Base-by-base conservation (phyloP, 1,140 invertebrate genomes). In the Drosophila bocqueti region DNA sequence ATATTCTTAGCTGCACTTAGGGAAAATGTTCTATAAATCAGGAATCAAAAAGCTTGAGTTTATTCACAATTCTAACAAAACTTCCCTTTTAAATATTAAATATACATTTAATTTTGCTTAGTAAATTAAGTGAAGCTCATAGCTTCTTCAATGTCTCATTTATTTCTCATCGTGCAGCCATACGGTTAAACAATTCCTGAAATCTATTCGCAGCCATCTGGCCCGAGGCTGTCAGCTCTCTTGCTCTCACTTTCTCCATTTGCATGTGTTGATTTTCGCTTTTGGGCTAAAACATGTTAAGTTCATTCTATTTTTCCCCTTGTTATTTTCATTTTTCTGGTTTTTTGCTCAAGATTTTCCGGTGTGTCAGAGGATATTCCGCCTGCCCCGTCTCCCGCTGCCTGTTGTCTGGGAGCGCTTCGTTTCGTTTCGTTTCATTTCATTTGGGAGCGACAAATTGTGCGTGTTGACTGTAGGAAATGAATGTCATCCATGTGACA, bases 381-480 rank as follows among this genome's bases (percentile, higher is more conserved):
- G 49, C 42, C 21, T 52, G 71, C 58, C 67, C 38, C 13, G 46
- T 15, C 46, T 21, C 31, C n/a, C 59, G 38, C 29, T 60, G 50
- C 59, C 45, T 62, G 81, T 79, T 86, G 63, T 73, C 83, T 79
- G 69, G 21, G 55, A 58, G 73, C 73, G 62, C 6, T 46, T 45
- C 73, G 65, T 55, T 86, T 77, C 73, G 63, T 60, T 86, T 77
- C 73, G 63, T 60, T 86, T 77, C 83, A 76, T 87, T 87, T 87
- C 77, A 89, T 89, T 81, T 79, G 73, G 77, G 76, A 89, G 81
- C 84, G 84, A 84, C 84, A 87, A 87, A 89, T 87, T 87, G 84
- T 89, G 84, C 84, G 84, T 89, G 84, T 84, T 89, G 84, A 89
- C 84, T 83, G 75, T 68, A 84, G 81, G 84, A 89, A 89, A 89